These are phyloP conservation scores for Sebastes trivittatus DNA, from an alignment of 2,797 vertebrate species.

Conservation along the genomic window DNA sequence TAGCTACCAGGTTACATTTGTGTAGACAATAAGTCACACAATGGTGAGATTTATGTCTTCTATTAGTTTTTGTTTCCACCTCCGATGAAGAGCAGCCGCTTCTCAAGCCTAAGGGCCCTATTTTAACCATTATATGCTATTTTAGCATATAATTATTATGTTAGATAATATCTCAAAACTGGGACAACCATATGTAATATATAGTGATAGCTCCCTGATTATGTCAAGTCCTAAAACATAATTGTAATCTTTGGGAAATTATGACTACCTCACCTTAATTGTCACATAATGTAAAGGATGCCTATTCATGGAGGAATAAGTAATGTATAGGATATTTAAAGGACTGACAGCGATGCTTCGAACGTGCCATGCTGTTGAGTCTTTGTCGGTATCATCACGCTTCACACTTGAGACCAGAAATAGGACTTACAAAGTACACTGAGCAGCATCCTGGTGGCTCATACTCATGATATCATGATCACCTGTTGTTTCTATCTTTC, in stretches of 20 bases:
- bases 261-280: neutral
- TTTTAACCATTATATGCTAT: too few species aligned
- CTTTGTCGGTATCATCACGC: neutral
- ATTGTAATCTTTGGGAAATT: neutral
- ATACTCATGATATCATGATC: slow-evolving; percentile 2
- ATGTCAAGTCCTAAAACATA: neutral
- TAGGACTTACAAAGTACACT: neutral
- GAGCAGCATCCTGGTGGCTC: neutral
- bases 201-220: too few species aligned
- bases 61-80: too few species aligned
- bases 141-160: too few species aligned
- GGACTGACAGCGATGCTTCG: neutral
- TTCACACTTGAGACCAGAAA: neutral
- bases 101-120: too few species aligned
- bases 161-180: too few species aligned
- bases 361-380: neutral
- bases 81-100: too few species aligned
- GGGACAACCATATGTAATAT: too few species aligned
- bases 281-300: too few species aligned
- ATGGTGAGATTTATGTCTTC: too few species aligned
- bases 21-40: too few species aligned
- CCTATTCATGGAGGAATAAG: neutral
- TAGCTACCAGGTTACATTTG: too few species aligned
- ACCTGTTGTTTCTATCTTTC: neutral
- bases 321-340: neutral